Evolutionary conservation across 2,113 vertebrate species (phyloP), one percentile per base, ranked within the genome.

Genomic region (Potamarius usumacintae): DNA sequence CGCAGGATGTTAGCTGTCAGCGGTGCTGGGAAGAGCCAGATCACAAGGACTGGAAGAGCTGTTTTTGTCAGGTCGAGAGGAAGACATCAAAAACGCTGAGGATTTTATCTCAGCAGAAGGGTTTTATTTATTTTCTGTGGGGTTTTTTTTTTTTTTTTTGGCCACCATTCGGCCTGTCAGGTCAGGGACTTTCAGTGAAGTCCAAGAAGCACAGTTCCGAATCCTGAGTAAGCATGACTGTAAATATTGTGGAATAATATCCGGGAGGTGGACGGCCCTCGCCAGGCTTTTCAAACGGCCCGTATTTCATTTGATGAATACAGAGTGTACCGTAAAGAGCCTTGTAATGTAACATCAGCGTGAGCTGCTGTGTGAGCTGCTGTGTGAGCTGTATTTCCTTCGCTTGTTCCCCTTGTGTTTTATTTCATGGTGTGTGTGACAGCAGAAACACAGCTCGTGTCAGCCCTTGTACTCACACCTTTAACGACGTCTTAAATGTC

Each of bases 401-500:
- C 90, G 67, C 92, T 92, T 90, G 90, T 92, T 89, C 88, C 90
- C 90, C 25, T 90, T 84, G 89, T 90, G 82, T 92, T 92, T 93
- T 92, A 94, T 92, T 92, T 91, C 88, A 72, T 22, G 12, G 65
- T 12, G 48, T 60, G 50, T 84, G 90, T 92, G 93, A 93, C 92
- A 89, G 93, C 81, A 80, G 58, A 81, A 27, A 62, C 62, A n/a
- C 18, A 25, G 42, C 79, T 78, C 22, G 20, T 30, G 34, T 12
- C 57, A 63, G 71, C 48, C 86, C 74, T 72, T 30, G 20, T 77
- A 90, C 92, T 94, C 92, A 92, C 92, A 94, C 93, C 93, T 95
- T 95, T 95, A 95, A 95, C 92, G 91, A 93, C 94, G 94, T 95
- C 94, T 94, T 94, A 95, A 95, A 95, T 95, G 95, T 95, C 95